Conservation (phyloP, 2,797 vertebrate genomes). For the Phaenicophaeus curvirostris region DNA sequence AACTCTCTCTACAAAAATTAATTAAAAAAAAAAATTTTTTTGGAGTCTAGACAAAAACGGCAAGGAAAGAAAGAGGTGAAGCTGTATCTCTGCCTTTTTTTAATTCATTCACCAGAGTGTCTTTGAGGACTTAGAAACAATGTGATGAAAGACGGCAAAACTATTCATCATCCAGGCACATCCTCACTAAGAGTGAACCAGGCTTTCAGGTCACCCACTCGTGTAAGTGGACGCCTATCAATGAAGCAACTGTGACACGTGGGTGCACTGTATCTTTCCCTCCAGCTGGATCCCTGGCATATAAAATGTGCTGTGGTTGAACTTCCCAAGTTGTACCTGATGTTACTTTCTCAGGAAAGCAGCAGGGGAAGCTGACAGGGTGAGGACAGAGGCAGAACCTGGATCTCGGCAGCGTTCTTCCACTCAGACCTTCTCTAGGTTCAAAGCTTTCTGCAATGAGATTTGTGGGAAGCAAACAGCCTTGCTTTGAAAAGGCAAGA, state of each 20-base stretch:
- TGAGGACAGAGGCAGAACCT: neutral
- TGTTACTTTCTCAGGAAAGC: no score
- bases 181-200: neutral
- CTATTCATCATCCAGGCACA: neutral
- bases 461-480: neutral
- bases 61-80: neutral
- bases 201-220: no score
- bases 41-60: neutral
- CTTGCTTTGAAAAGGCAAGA: neutral
- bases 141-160: neutral
- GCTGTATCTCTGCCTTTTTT: neutral
- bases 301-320: neutral
- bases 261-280: neutral
- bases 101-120: neutral
- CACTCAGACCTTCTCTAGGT: neutral
- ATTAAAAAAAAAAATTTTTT: neutral
- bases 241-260: neutral
- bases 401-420: neutral
- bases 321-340: neutral
- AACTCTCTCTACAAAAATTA: neutral
- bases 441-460: neutral
- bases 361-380: neutral
- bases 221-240: neutral
- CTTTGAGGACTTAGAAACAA: neutral
- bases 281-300: neutral